Evolutionary conservation across 2,888 invertebrate genomes (phyloP).

Genomic region (Tetragonisca angustula): DNA sequence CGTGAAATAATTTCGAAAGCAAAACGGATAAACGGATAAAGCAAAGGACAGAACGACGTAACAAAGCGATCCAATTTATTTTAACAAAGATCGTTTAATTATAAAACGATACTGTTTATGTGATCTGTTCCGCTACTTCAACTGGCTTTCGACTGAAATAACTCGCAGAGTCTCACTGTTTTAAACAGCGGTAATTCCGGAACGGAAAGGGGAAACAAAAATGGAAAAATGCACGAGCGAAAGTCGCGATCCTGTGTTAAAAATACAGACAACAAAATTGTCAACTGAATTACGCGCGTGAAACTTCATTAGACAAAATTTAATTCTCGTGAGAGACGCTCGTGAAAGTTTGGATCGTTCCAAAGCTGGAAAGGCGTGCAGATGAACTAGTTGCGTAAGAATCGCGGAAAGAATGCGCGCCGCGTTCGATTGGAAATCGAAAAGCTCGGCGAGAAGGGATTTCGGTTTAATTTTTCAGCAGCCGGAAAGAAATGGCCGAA

Average conservation of each 20-base stretch:
- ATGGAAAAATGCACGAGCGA: no score
- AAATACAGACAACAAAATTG: no score
- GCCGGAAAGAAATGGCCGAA: conserved; percentile 25
- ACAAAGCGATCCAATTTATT: background rate
- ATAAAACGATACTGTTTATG: background rate
- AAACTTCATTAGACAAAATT: no score
- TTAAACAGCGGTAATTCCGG: background rate
- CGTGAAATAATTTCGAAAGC: background rate
- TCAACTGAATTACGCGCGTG: no score
- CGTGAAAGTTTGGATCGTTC: conserved; percentile 11
- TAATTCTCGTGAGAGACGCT: no score
- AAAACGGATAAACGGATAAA: background rate
- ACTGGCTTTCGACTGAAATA: background rate
- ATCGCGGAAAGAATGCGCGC: conserved; percentile 35
- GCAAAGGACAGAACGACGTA: background rate
- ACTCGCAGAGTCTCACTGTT: background rate
- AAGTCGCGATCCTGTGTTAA: no score
- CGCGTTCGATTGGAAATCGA: background rate
- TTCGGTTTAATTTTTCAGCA: conserved; percentile 39
- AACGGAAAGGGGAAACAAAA: no score
- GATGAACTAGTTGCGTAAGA: conserved; percentile 28
- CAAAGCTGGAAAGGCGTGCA: conserved; percentile 26
- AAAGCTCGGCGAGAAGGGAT: background rate
- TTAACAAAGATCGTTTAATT: background rate
- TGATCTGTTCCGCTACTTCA: background rate